phyloP scores from a whole-genome alignment of 2,113 vertebrate genomes.

The Brachypteracias leptosomus region DNA sequence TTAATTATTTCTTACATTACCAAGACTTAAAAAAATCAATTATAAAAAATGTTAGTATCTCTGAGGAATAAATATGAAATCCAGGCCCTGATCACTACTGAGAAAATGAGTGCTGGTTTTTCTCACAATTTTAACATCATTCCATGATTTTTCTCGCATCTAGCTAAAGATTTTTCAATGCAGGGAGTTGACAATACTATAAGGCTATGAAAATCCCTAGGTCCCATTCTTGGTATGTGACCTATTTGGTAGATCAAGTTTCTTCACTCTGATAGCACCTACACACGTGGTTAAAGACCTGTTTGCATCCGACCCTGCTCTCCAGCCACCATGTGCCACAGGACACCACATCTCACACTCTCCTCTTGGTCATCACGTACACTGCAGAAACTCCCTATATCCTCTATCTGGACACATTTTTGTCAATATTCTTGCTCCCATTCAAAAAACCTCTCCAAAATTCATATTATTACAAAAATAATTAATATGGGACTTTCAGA shows the following conservation, averaged over 20 bases:
- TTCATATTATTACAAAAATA: neutral
- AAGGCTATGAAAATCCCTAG: neutral
- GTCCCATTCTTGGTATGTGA: fast-evolving
- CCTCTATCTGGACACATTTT: neutral
- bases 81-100: neutral
- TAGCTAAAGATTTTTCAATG: neutral
- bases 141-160: neutral
- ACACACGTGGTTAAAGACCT: neutral
- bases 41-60: neutral
- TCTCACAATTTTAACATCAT: too few relatives aligned
- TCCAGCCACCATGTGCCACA: neutral
- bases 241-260: neutral
- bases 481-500: neutral
- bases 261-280: neutral
- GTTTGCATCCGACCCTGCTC: neutral
- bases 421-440: neutral
- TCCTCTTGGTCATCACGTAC: neutral
- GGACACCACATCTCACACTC: too few relatives aligned
- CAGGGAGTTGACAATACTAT: neutral
- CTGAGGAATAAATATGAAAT: neutral
- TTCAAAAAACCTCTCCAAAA: neutral
- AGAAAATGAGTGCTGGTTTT: neutral
- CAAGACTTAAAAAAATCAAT: neutral
- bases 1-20: neutral
- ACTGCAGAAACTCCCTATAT: neutral